Evolutionary conservation across 2,797 vertebrate species (phyloP), one percentile per base, ranked within the genome.

Genomic region (Oreochromis mossambicus): DNA sequence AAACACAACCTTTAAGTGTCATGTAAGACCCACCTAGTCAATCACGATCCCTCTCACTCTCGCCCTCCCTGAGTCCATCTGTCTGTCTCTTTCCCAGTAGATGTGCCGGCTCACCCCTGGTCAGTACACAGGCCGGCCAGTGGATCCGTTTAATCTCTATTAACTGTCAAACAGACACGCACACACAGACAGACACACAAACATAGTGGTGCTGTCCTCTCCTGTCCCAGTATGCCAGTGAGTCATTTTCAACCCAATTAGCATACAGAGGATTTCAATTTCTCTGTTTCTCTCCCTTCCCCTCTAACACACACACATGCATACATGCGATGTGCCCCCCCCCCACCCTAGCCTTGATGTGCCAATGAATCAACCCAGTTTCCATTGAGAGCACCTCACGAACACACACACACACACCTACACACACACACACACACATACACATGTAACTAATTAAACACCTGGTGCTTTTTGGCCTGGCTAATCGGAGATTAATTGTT

Each of bases 401-500:
- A 61, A 52, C 77, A 46, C 77, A 63, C 46, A 80, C 61, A 58
- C 81, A 51, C 61, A 46, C 66, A 41, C 24, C 7, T 26, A 13
- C 82, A 48, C 51, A 70, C 54, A n/a, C 21, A 15, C 81, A 51
- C 66, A 54, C 61, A 54, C 43, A 14, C 41, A 24, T 3, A 43
- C 63, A 43, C 68, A 48, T 50, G 83, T 87, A 87, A 76, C 86
- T 89, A 89, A 92, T 85, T 89, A 83, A 93, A 92, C 92, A 94
- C 91, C 91, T 92, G 92, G 91, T 92, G 89, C 77, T 81, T 76
- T 86, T 91, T 89, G 91, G 91, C 88, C 86, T 24, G 81, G 83
- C 88, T 93, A 92, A 92, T 92, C 80, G 24, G 41, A 90, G 89
- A 94, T 94, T 91, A 94, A 93, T 92, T 92, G 85, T 92, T 89